Conservation (phyloP, 2,888 invertebrate species). For the Aphodius granarius region DNA sequence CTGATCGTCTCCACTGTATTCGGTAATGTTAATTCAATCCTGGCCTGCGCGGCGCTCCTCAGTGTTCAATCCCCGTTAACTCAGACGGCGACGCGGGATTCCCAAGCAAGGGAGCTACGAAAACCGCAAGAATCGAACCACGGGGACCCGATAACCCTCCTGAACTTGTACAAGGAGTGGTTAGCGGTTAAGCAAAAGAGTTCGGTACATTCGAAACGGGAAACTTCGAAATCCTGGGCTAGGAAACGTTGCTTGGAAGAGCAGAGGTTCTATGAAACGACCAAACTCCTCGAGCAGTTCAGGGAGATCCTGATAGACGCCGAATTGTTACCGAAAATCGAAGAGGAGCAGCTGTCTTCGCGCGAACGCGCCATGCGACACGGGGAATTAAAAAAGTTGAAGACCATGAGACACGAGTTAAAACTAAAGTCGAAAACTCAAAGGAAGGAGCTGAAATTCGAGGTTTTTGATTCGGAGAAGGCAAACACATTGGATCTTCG, state of each 20-base stretch:
- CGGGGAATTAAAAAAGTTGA: constrained; percentile 87
- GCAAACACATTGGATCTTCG: constrained; percentile 53
- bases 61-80: constrained; percentile 94
- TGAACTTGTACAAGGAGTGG: constrained; percentile 90
- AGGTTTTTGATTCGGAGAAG: constrained; percentile 65
- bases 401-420: constrained; percentile 61
- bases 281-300: constrained; percentile 89
- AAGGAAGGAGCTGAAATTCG: constrained; percentile 73
- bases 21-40: constrained; percentile 82
- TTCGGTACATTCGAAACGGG: constrained; percentile 36
- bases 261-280: constrained; percentile 95
- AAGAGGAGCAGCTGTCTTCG: constrained; percentile 57
- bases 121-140: constrained; percentile 88
- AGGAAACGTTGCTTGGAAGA: constrained; percentile 89
- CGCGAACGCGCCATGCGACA: constrained; percentile 80
- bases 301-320: constrained; percentile 73
- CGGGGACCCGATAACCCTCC: constrained; percentile 90
- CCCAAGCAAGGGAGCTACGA: constrained; percentile 77
- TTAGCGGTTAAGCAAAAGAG: constrained; percentile 70
- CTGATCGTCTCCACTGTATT: constrained; percentile 89
- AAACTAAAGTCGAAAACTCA: constrained; percentile 65
- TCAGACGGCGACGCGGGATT: constrained; percentile 82
- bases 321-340: constrained; percentile 44
- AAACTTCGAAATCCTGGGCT: constrained; percentile 79
- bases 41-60: constrained; percentile 88